Percentiles rank a stretch among this genome's conserved stretches.
Conservation (phyloP, 2,797 vertebrate species). For the Chaenodraco wilsoni region DNA sequence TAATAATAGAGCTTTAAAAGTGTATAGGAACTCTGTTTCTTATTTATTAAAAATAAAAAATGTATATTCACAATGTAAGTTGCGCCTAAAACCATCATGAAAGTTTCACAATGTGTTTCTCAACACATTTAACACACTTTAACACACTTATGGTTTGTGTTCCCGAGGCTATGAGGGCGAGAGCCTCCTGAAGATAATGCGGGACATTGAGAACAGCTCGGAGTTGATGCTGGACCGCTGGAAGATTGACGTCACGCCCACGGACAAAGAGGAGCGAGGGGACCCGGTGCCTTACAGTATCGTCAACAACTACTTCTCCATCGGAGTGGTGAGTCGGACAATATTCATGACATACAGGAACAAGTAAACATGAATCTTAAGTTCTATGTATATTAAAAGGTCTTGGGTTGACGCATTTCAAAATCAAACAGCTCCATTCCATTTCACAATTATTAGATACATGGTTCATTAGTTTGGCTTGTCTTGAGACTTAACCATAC, state of each 20-base stretch:
- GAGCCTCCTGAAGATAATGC: slow-evolving; percentile 91
- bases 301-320: slow-evolving; percentile 97
- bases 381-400: background rate
- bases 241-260: slow-evolving; percentile 92
- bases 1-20: no score
- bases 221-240: slow-evolving; percentile 93
- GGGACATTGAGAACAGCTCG: slow-evolving; percentile 91
- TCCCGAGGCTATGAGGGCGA: slow-evolving; percentile 92
- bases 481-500: no score
- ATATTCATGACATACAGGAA: background rate
- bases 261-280: slow-evolving; percentile 93
- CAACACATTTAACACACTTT: background rate
- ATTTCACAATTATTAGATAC: no score
- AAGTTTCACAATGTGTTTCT: no score
- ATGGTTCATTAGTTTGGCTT: no score
- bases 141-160: background rate
- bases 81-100: background rate
- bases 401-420: background rate
- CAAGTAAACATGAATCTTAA: background rate
- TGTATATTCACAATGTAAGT: background rate
- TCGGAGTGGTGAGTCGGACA: slow-evolving; percentile 91
- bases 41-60: background rate
- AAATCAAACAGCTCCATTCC: background rate
- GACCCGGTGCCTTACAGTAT: slow-evolving; percentile 96
- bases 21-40: no score